phyloP scores from a whole-genome alignment of 2,888 invertebrate genomes.

The Galeopsomyia nigrocyanea region DNA sequence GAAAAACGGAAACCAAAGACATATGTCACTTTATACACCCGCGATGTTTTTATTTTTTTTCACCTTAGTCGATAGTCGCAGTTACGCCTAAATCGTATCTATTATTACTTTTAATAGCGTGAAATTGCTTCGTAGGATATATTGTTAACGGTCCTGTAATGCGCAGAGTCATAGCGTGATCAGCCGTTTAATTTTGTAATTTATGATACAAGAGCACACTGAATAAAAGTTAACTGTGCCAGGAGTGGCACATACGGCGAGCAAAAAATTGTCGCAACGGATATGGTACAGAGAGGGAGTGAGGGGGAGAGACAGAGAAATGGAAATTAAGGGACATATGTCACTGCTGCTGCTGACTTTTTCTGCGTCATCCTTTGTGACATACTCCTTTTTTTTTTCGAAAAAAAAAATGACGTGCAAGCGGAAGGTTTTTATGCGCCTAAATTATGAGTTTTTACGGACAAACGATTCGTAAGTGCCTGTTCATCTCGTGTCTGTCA shows the following conservation, averaged over 20 bases:
- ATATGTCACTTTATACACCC: conserved; percentile 4
- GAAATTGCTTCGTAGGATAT: too few species aligned
- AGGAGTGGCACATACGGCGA: too few species aligned
- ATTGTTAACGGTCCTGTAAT: too few species aligned
- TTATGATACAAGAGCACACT: too few species aligned
- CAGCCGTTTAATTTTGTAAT: too few species aligned
- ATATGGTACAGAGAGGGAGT: too few species aligned
- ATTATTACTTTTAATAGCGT: too few species aligned
- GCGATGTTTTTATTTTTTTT: background rate
- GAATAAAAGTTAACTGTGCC: too few species aligned
- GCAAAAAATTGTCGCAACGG: too few species aligned
- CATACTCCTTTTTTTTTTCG: conserved; percentile 9
- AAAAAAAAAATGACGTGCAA: conserved; percentile 19
- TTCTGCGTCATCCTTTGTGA: conserved; percentile 6
- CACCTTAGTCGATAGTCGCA: too few species aligned
- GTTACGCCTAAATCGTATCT: too few species aligned
- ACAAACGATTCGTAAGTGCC: conserved; percentile 6
- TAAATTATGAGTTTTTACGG: conserved; percentile 36
- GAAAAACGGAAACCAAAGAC: conserved; percentile 21
- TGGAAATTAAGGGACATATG: conserved; percentile 41
- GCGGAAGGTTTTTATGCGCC: conserved; percentile 37
- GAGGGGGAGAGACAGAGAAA: conserved; percentile 9
- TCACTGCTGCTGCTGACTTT: conserved; percentile 30
- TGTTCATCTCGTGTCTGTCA: background rate
- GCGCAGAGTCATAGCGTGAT: too few species aligned